Percentiles rank a stretch among this genome's conserved stretches.
Evolutionary conservation across 2,113 vertebrate species (phyloP).

Genomic region (Rhinopomastus cyanomelas): DNA sequence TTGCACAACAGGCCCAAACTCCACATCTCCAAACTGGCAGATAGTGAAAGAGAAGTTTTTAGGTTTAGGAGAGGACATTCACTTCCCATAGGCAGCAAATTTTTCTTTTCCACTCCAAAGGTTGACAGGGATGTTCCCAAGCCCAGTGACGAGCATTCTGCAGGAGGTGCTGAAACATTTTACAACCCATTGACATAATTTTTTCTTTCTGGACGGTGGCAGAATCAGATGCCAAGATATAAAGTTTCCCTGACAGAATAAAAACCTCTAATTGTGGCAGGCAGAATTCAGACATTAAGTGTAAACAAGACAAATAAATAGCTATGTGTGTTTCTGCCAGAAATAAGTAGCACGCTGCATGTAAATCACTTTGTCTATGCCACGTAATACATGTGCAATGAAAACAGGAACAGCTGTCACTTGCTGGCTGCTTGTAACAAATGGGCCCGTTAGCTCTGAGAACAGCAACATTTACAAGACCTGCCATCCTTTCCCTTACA

Average conservation of each 20-base stretch:
- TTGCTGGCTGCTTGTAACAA: slow-evolving; percentile 18
- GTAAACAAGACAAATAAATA: slow-evolving; percentile 26
- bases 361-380: slow-evolving; percentile 31
- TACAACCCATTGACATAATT: neutral
- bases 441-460: neutral
- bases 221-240: neutral
- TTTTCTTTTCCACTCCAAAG: neutral
- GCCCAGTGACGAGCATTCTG: neutral
- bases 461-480: slow-evolving; percentile 1
- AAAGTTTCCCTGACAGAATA: slow-evolving; percentile 45
- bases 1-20: neutral
- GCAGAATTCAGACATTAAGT: slow-evolving; percentile 47
- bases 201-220: neutral
- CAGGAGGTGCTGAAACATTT: neutral
- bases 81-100: neutral
- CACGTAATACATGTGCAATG: neutral
- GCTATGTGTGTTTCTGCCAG: slow-evolving; percentile 57
- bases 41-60: neutral
- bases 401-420: slow-evolving; percentile 47
- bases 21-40: neutral
- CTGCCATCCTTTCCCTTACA: neutral
- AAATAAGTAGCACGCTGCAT: slow-evolving; percentile 44
- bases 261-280: slow-evolving; percentile 34
- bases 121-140: slow-evolving; percentile 29
- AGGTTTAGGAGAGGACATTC: neutral